Evolutionary conservation across 2,113 vertebrate species (phyloP), one percentile per base, ranked within the genome.

Genomic region (Pelodiscus sinensis): DNA sequence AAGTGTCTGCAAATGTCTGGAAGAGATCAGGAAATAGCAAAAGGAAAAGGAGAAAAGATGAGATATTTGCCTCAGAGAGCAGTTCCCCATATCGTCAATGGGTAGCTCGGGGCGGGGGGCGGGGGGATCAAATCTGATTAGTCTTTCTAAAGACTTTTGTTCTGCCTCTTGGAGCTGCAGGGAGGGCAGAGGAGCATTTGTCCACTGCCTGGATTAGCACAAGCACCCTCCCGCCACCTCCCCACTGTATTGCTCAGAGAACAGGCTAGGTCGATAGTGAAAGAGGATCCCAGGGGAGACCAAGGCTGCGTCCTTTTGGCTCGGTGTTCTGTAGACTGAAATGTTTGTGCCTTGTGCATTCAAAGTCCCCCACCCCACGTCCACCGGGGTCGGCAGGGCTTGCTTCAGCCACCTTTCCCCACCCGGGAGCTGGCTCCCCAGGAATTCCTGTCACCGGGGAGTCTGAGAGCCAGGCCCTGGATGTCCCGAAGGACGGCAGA

Each of bases 301-400:
- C 58, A 60, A 58, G 21, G 22, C 57, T 16, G 9, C n/a, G 31
- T 35, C 31, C 65, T 19, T 68, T 31, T 2, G 16, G 16, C 65
- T 68, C 15, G 7, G 65, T 31, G n/a, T 35, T 31, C 16, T 68
- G 65, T 16, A 68, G 8, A 35, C 19, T 31, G 65, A 35, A 16
- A 35, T 18, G 65, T 35, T 68, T 68, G 57, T 58, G 31, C 14
- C 65, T 68, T 35, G 8, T n/a, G 29, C 62, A 68, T 16, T n/a
- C 31, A 19, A 68, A 16, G 8, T 8, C 8, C 3, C 4, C 1
- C 31, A 54, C 52, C 8, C 8, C 1, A 19, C 31, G 31, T 68
- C 31, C 31, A n/a, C 31, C 16, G 1, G 65, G 16, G 7, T 18
- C 35, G 65, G 62, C 18, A 68, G 16, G 15, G 29, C 19, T 68